phyloP scores from a whole-genome alignment of 2,888 invertebrate genomes.

The Epistrophe eligans region DNA sequence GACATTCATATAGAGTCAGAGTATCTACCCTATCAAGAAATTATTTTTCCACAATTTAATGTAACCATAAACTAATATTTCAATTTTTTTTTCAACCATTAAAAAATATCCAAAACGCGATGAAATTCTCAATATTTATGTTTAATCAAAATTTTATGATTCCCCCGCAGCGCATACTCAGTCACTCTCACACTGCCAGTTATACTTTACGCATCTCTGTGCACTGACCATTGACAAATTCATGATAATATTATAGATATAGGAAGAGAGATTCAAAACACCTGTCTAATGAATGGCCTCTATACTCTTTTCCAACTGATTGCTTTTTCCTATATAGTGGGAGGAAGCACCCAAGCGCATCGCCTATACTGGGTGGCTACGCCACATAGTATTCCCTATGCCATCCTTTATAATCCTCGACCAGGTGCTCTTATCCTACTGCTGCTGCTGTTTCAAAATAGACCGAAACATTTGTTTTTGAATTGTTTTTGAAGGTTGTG shows the following conservation, averaged over 20 bases:
- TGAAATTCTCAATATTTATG: conserved; percentile 35
- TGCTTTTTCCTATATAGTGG: conserved; percentile 1
- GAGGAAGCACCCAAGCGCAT: neutral
- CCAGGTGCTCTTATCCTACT: conserved; percentile 40
- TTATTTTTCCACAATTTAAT: neutral
- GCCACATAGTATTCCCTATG: neutral
- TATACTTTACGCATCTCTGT: neutral
- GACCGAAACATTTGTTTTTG: conserved; percentile 65
- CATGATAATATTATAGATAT: neutral
- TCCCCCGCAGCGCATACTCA: neutral
- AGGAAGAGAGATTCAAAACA: neutral
- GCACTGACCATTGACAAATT: conserved; percentile 10
- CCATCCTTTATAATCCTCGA: conserved; percentile 10
- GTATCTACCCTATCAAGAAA: neutral
- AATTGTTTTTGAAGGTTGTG: conserved; percentile 68
- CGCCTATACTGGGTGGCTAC: neutral
- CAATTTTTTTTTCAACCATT: neutral
- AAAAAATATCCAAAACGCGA: neutral
- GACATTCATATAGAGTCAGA: no score
- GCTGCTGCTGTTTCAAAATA: conserved; percentile 19
- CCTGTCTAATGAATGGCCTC: conserved; percentile 49
- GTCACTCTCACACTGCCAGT: neutral
- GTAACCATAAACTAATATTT: conserved; percentile 5
- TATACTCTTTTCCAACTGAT: conserved; percentile 30
- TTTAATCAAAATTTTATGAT: conserved; percentile 48